A percentile compares a stretch with the other conserved stretches of the same genome.
Conservation (phyloP, 2,113 vertebrate species). For the Salvelinus fontinalis region DNA sequence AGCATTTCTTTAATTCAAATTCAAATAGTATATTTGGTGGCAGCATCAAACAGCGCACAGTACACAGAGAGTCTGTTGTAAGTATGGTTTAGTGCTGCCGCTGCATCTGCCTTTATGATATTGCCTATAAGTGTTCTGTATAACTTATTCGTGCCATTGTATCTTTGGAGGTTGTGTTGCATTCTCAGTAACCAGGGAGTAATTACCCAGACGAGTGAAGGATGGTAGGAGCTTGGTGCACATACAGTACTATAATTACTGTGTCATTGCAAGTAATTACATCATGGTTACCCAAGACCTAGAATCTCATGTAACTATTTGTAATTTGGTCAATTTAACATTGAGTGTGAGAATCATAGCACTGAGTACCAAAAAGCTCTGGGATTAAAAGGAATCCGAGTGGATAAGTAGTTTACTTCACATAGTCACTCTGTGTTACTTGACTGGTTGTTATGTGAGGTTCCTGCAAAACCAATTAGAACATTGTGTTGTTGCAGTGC, state of each 20-base stretch:
- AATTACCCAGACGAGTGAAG: neutral
- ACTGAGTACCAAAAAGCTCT: constrained; percentile 3
- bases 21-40: constrained; percentile 1
- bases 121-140: no score
- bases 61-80: no score
- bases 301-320: constrained; percentile 9
- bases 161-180: no score
- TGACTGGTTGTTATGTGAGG: neutral
- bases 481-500: neutral
- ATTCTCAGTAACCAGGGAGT: constrained; percentile 26
- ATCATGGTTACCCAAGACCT: neutral
- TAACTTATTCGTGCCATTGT: no score
- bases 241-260: neutral
- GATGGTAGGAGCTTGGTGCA: neutral
- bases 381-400: neutral
- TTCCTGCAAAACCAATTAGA: neutral
- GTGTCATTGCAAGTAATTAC: constrained; percentile 1
- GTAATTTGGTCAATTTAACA: constrained; percentile 8
- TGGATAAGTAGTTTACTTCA: neutral
- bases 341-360: neutral
- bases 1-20: no score
- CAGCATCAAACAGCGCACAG: neutral
- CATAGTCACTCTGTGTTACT: neutral
- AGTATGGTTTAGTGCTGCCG: constrained; percentile 7
- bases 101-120: neutral